A percentile compares a stretch with the other conserved stretches of the same genome.
phyloP scores from a whole-genome alignment of 1,140 invertebrate genomes.

The Papilio dardanus region DNA sequence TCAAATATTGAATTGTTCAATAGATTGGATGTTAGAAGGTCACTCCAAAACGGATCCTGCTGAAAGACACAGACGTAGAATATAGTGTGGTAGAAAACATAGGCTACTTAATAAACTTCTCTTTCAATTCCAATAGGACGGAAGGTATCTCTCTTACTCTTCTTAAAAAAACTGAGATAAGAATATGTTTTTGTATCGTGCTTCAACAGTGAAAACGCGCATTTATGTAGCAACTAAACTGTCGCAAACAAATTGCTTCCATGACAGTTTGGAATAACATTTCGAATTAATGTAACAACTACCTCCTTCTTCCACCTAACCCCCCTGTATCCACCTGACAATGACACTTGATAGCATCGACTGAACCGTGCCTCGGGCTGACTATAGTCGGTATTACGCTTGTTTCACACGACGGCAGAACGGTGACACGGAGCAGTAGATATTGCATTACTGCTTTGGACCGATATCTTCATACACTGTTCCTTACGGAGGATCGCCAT shows the following conservation, averaged over 20 bases:
- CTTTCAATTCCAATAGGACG: background rate
- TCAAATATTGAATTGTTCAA: no score
- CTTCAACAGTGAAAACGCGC: background rate
- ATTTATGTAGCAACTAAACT: background rate
- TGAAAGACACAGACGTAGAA: no score
- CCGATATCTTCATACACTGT: background rate
- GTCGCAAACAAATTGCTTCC: background rate
- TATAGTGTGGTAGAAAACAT: no score
- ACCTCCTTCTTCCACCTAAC: background rate
- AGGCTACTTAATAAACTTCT: no score
- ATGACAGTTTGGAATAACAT: conserved; percentile 14
- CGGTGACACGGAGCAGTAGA: background rate
- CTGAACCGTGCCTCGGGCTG: background rate
- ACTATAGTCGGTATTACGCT: background rate
- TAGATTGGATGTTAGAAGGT: no score
- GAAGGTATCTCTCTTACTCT: background rate
- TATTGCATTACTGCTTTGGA: background rate
- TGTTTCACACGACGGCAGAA: background rate
- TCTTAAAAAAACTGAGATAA: background rate
- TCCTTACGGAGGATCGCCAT: no score
- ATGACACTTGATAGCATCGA: conserved; percentile 14
- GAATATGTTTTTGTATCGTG: background rate
- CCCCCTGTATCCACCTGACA: conserved; percentile 8
- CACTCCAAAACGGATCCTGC: no score
- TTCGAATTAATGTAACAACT: conserved; percentile 18